Evolutionary conservation across 2,888 invertebrate genomes (phyloP).

Genomic region (Cistogaster globosa): DNA sequence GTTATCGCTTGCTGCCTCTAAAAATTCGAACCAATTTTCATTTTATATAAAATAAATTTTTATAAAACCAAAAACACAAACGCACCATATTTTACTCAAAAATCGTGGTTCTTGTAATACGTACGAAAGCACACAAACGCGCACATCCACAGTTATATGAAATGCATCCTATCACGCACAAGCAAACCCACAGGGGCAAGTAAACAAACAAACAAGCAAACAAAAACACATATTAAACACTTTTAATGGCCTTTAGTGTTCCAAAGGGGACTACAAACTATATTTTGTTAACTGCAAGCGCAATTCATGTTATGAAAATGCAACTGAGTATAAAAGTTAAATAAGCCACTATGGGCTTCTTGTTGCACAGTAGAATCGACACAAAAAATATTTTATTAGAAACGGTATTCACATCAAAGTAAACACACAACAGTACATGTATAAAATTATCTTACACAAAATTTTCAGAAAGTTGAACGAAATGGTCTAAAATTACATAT

Average conservation of each 20-base stretch:
- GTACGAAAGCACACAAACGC: neutral
- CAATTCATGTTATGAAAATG: conserved; percentile 59
- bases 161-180: neutral
- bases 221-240: conserved; percentile 22
- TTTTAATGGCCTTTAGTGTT: conserved; percentile 45
- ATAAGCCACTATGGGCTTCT: conserved; percentile 55
- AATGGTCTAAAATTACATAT: too few species aligned
- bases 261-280: neutral
- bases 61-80: conserved; percentile 11
- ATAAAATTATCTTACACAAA: too few species aligned
- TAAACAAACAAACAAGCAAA: neutral
- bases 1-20: conserved; percentile 61
- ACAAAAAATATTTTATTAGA: neutral
- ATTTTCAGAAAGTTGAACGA: too few species aligned
- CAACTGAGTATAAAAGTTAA: conserved; percentile 65
- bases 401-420: too few species aligned
- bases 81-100: conserved; percentile 28
- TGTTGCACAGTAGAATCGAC: neutral
- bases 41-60: conserved; percentile 38
- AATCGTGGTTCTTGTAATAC: conserved; percentile 30
- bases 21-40: conserved; percentile 59
- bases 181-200: neutral
- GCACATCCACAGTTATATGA: neutral
- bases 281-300: conserved; percentile 40
- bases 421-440: too few species aligned